These are phyloP conservation scores for Leptinotarsa lineolata DNA, from an alignment of 1,140 invertebrate species.

Conservation along the genomic window DNA sequence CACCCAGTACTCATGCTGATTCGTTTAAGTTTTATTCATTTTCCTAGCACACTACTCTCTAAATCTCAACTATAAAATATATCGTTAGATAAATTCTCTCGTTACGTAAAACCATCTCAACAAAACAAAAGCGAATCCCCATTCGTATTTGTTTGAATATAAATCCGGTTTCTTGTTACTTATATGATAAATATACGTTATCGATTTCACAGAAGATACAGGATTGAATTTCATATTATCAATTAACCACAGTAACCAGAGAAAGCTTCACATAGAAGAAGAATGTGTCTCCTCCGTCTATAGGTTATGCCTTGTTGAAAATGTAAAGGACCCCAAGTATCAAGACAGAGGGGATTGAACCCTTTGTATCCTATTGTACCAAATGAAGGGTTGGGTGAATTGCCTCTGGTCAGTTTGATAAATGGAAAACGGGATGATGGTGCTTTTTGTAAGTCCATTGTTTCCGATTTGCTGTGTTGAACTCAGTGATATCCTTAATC, in stretches of 20 bases:
- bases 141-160: no score
- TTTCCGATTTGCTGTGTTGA: not conserved
- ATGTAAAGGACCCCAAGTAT: not conserved
- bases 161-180: no score
- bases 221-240: no score
- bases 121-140: no score
- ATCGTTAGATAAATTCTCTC: no score
- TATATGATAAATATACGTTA: no score
- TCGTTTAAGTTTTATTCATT: no score
- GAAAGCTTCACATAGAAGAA: not conserved
- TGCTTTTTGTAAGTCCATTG: constrained; percentile 13
- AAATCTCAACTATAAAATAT: no score
- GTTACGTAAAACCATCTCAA: no score
- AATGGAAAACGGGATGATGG: not conserved
- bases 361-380: not conserved
- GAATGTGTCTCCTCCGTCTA: not conserved
- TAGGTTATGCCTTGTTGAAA: not conserved
- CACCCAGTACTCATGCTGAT: no score
- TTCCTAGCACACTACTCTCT: no score
- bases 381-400: not conserved
- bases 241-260: not conserved
- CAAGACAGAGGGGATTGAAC: not conserved
- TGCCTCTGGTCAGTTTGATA: not conserved
- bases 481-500: not conserved
- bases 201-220: no score